A percentile compares a stretch with the other conserved stretches of the same genome.
phyloP scores from a whole-genome alignment of 2,888 invertebrate genomes.

The Drosophila mercatorum region DNA sequence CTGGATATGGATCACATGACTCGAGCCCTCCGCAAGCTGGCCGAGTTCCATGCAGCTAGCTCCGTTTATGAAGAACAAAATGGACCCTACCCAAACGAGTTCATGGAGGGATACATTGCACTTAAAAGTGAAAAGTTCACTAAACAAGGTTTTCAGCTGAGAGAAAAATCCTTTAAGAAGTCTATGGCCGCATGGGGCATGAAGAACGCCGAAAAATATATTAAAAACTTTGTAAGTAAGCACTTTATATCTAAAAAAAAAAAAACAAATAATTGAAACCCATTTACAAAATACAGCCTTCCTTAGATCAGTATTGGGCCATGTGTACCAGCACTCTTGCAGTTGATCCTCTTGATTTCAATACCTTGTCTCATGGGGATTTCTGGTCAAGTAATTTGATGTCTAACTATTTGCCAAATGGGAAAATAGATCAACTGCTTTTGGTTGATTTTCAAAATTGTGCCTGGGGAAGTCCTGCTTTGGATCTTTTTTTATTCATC shows the following conservation, averaged over 20 bases:
- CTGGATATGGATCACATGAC: constrained; percentile 76
- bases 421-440: constrained; percentile 62
- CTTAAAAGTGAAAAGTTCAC: constrained; percentile 7
- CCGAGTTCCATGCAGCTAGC: constrained; percentile 82
- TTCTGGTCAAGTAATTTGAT: constrained; percentile 83
- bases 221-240: constrained; percentile 61
- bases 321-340: constrained; percentile 38
- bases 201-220: constrained; percentile 63
- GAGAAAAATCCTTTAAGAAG: constrained; percentile 45
- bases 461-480: constrained; percentile 80
- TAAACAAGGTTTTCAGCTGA: constrained; percentile 19
- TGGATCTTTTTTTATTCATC: constrained; percentile 79
- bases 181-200: constrained; percentile 73
- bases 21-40: constrained; percentile 68
- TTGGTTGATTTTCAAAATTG: constrained; percentile 81
- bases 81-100: constrained; percentile 66
- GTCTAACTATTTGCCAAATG: constrained; percentile 68
- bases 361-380: constrained; percentile 81
- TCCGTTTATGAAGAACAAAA: constrained; percentile 73
- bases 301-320: constrained; percentile 63
- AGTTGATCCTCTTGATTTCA: constrained; percentile 57
- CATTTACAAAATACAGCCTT: constrained; percentile 50
- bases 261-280: not conserved
- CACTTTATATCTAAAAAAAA: not conserved
- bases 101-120: constrained; percentile 57